Base-by-base conservation (phyloP, 2,113 vertebrate genomes). In the Mus spicilegus region DNA sequence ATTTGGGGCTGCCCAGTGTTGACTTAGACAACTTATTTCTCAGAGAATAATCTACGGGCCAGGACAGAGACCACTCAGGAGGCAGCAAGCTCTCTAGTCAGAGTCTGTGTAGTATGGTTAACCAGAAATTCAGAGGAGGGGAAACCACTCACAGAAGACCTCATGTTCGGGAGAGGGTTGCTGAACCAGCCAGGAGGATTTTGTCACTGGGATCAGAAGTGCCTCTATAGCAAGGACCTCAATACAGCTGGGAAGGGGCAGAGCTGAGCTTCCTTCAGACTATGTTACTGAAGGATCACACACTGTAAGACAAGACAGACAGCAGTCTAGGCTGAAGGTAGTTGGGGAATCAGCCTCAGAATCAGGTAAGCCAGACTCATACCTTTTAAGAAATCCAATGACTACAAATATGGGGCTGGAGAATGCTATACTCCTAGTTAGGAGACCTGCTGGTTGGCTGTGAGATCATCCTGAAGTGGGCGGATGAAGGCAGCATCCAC, bases 131-230 rank as follows among this genome's bases (percentile, higher is more conserved):
- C 24, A 9, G 36, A 36, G n/a, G 63, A 36, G n/a, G 63, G 81
- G 22, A 72, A 65, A 30, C 33, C 30, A 56, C 3, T 39, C 78
- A 61, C 26, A 51, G 51, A n/a, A 24, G 54, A 84, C 39, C 12
- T 0, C 36, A 39, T 7, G 7, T 8, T 13, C 6, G 6, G n/a
- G 4, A n/a, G 28, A 39, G 19, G 42, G 30, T 26, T 42, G 54
- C 73, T 30, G 72, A 58, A 39, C 54, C n/a, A n/a, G 88, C 16
- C 69, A 4, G 26, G 16, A 9, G 69, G 51, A 73, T 87, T 87
- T 0, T 11, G n/a, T 22, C 6, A 6, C 46, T 4, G 3, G 51
- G 14, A 13, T 3, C 5, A 5, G 14, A 17, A 14, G 10, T 26
- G 17, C 70, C 36, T 84, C 39, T 0, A 0, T 1, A 7, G 39